A percentile compares a stretch with the other conserved stretches of the same genome.
Conservation (phyloP, 1,140 invertebrate genomes). For the Aplysia californica region DNA sequence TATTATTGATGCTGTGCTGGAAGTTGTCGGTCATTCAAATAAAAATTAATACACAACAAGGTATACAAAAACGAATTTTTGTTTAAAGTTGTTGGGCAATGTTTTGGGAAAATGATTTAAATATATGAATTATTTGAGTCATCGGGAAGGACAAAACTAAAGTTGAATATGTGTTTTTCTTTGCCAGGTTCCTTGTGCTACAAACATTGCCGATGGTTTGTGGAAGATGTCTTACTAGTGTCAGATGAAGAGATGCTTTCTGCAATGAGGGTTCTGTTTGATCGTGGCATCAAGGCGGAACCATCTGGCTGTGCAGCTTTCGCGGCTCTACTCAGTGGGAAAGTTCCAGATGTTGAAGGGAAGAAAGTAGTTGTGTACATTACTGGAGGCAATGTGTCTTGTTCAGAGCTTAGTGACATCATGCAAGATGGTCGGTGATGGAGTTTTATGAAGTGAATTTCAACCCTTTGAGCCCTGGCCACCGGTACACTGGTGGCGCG, state of each 20-base stretch:
- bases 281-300: conserved; percentile 60
- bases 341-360: conserved; percentile 50
- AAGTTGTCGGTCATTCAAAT: too few relatives aligned
- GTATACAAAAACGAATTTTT: too few relatives aligned
- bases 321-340: conserved; percentile 48
- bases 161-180: background rate
- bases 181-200: conserved; percentile 49
- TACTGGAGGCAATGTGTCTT: conserved; percentile 59
- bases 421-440: conserved; percentile 16
- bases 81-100: too few relatives aligned
- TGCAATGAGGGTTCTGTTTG: conserved; percentile 48
- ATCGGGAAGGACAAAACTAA: too few relatives aligned
- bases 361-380: conserved; percentile 59
- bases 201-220: conserved; percentile 51
- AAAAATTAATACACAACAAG: too few relatives aligned
- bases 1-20: too few relatives aligned
- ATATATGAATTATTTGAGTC: too few relatives aligned
- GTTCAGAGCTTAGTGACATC: conserved; percentile 41
- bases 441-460: too few relatives aligned
- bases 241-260: conserved; percentile 54
- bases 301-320: conserved; percentile 61
- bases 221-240: conserved; percentile 58
- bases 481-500: too few relatives aligned
- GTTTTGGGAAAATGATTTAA: too few relatives aligned
- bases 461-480: too few relatives aligned